These are phyloP conservation scores for Cynopterus sphinx DNA, from an alignment of 2,797 vertebrate genomes.

Conservation along the genomic window DNA sequence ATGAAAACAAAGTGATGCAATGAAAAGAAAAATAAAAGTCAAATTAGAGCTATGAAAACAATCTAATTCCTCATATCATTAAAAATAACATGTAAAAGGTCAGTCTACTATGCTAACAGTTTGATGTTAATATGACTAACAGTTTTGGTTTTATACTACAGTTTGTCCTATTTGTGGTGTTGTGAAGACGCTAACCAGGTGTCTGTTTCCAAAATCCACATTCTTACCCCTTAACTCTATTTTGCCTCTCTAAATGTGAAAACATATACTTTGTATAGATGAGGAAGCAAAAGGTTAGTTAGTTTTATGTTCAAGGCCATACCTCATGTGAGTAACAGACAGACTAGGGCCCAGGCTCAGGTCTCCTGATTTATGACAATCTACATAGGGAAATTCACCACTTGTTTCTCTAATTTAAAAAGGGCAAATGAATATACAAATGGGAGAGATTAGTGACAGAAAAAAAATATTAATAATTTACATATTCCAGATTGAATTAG, in stretches of 20 bases:
- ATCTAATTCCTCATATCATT: background rate
- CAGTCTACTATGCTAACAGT: background rate
- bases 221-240: background rate
- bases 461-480: background rate
- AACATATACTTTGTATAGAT: background rate
- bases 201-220: background rate
- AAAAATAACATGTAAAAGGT: background rate
- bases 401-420: background rate
- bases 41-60: conserved; percentile 2
- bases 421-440: background rate
- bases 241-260: background rate
- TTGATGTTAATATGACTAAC: background rate
- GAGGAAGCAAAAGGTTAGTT: background rate
- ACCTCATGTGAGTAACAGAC: background rate
- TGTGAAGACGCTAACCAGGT: background rate
- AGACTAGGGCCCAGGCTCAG: too few species aligned
- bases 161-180: background rate
- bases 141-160: background rate
- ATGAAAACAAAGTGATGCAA: background rate
- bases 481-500: background rate
- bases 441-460: background rate
- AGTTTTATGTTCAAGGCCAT: background rate
- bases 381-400: background rate
- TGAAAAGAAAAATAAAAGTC: conserved; percentile 3
- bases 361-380: too few species aligned